These are phyloP conservation scores for Anguilla marmorata DNA, from an alignment of 2,797 vertebrate species.

Conservation along the genomic window DNA sequence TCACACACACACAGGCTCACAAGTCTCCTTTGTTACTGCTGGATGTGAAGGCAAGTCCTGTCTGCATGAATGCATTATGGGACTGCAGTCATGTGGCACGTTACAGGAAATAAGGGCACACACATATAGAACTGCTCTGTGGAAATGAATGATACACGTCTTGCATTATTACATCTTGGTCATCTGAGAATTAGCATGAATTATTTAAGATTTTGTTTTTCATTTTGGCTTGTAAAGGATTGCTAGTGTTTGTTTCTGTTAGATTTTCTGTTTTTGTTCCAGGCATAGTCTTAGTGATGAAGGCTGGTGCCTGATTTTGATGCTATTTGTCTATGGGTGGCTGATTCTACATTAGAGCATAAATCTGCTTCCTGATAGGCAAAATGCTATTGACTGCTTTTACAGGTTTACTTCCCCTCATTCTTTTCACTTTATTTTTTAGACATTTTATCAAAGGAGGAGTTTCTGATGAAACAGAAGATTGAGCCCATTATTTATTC, in stretches of 20 bases:
- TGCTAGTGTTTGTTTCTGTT: slow-evolving; percentile 7
- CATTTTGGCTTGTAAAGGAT: not conserved
- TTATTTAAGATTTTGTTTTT: not conserved
- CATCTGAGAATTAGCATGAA: not conserved
- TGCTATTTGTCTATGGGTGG: not conserved
- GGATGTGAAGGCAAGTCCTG: not conserved
- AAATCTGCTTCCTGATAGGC: not conserved
- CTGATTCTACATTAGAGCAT: not conserved
- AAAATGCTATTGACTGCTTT: not conserved
- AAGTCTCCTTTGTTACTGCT: slow-evolving; percentile 46
- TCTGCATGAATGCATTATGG: slow-evolving; percentile 50
- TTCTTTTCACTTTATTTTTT: slow-evolving; percentile 18
- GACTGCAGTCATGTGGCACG: slow-evolving; percentile 53
- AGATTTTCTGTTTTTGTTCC: not conserved
- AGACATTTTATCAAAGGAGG: slow-evolving; percentile 89
- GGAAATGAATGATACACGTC: not conserved
- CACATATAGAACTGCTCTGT: not conserved
- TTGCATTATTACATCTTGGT: not conserved
- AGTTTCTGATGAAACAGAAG: slow-evolving; percentile 85
- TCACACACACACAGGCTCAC: slow-evolving; percentile 56
- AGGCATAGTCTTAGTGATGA: not conserved
- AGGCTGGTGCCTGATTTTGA: not conserved
- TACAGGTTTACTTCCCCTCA: not conserved
- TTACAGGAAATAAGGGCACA: not conserved
- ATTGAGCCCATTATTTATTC: slow-evolving; percentile 86